Evolutionary conservation across 2,888 invertebrate genomes (phyloP).

Genomic region (Ornithoptera priamus): DNA sequence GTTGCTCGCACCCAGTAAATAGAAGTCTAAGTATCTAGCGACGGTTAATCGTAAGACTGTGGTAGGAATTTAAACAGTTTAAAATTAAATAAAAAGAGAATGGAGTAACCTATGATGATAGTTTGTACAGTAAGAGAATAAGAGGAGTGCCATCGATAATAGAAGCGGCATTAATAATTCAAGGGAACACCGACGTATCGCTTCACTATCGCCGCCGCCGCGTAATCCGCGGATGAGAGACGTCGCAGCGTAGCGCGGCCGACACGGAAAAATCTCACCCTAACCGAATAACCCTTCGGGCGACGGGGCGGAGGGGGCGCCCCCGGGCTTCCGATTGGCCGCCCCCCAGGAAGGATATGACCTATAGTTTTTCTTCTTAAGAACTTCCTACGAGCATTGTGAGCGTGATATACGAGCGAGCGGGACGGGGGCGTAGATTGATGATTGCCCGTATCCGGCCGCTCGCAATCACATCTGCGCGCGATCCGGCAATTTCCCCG

Average conservation of each 20-base stretch:
- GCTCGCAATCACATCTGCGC: constrained; percentile 71
- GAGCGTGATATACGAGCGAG: constrained; percentile 73
- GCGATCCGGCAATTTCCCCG: constrained; percentile 71
- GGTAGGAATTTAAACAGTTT: too few relatives aligned
- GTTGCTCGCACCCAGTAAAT: too few relatives aligned
- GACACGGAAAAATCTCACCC: constrained; percentile 60
- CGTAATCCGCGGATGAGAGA: constrained; percentile 59
- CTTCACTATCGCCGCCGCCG: constrained; percentile 52
- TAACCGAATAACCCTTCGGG: constrained; percentile 60
- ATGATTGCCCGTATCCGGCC: constrained; percentile 73
- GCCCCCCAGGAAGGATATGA: constrained; percentile 78
- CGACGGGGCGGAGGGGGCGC: constrained; percentile 39
- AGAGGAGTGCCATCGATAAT: constrained; percentile 31
- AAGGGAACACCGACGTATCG: constrained; percentile 43
- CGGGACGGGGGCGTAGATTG: constrained; percentile 60
- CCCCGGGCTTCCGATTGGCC: constrained; percentile 74
- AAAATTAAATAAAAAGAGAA: neutral
- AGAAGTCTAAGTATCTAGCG: too few relatives aligned
- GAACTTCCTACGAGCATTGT: constrained; percentile 78
- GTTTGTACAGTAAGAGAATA: neutral
- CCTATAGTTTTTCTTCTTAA: constrained; percentile 81
- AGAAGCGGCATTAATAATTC: constrained; percentile 59
- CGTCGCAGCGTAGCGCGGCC: constrained; percentile 38
- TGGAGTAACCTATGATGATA: neutral
- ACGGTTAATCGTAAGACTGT: too few relatives aligned